Evolutionary conservation across 2,797 vertebrate genomes (phyloP), one percentile per base, ranked within the genome.

Genomic region (Phalanger gymnotis): DNA sequence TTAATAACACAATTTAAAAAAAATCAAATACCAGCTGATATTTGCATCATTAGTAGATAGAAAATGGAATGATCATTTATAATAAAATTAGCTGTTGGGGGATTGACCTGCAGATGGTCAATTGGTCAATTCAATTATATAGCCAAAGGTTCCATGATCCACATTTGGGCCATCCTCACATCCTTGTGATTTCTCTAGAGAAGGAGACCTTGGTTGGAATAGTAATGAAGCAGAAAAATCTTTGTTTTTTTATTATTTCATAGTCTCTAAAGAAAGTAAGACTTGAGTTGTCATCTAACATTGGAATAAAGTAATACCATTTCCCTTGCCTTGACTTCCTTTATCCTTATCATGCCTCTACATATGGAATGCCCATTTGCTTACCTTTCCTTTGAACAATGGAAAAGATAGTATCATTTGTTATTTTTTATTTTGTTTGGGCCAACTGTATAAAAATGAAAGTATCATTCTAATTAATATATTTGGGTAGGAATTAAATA

Each of bases 1-100:
- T 97, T 93, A 96, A 96, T 96, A 94, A 56, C 2, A 19, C 92
- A 91, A 90, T 94, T 96, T 54, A 91, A 94, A 96, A 90, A 55
- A 96, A 95, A 95, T 73, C 47, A 92, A 13, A 34, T n/a, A 54
- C 89, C 34, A 0, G 92, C 4, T 58, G 30, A 92, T 22, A 61
- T 94, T 95, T 94, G 30, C 4, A 19, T 58, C 54, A 58, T 93
- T 93, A 55, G 52, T 90, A 94, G 27, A 53, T 52, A 61, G 22
- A 28, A n/a, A 51, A 53, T 16, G 3, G 40, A 95, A 22, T 53
- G 92, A 92, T 51, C 30, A 54, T 57, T 28, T 58, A 92, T 27
- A 66, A 92, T 92, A 90, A 91, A 92, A 96, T 93, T 54, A 66
- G 13, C 14, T 92, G 53, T 13, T 91, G 0, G 16, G 9, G 0